Base-by-base conservation (phyloP, 2,888 invertebrate genomes). In the Idaea aversata region DNA sequence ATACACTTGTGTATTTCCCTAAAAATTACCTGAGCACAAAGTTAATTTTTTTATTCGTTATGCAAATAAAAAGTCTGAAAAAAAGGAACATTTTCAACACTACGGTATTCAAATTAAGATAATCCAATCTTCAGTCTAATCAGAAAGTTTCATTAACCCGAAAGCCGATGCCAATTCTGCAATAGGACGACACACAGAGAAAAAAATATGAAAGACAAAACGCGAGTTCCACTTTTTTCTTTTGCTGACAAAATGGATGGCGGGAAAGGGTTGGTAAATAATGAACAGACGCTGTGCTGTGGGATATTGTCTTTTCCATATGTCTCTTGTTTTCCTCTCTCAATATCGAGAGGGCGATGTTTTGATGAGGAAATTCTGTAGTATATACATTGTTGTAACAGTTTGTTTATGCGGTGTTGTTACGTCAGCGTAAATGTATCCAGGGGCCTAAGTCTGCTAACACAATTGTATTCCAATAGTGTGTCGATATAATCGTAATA, bases 241-340 rank as follows among this genome's bases (percentile, higher is more conserved):
- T 81, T 78, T 70, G 70, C 76, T 76, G 75, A 75, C 73, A 79
- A 79, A 84, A 84, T 79, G 78, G 81, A 82, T 80, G 83, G 81
- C 80, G 81, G 79, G 79, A 82, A 84, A 84, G 85, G 88, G 85
- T 84, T 82, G 81, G 73, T 81, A 79, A 82, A 86, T 88, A 90
- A 90, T 88, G 88, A 88, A 89, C 82, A 83, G 73, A 68, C 68
- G 64, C 64, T 69, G 16, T 66, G 67, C 63, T 65, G 69, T 67
- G 67, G 71, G 69, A 73, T 69, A 70, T 72, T 72, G 69, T 72
- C 67, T 73, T 72, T 73, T 67, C 65, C 70, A 67, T 73, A 68
- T 71, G 68, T 68, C 68, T 69, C 72, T 71, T 73, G 70, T 74
- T 74, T 70, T 65, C 65, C 72, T 69, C 66, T 67, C 72, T 72